Conservation (phyloP, 2,797 vertebrate species). For the Eulemur albifrons region DNA sequence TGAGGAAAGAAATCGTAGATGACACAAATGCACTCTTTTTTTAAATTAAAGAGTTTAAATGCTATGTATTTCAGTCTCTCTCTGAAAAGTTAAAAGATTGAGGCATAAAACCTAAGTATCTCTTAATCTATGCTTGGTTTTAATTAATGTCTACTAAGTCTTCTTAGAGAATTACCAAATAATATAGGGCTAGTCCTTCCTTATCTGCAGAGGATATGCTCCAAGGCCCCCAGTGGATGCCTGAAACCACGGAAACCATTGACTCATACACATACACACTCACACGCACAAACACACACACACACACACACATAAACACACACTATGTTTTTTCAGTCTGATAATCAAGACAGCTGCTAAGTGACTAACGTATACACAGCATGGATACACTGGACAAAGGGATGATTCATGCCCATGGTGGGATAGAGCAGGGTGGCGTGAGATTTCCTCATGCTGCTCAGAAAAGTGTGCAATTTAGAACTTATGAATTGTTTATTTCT, state of each 20-base stretch:
- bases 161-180: neutral
- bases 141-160: neutral
- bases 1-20: too few relatives aligned
- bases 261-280: neutral
- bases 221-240: neutral
- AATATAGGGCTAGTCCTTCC: neutral
- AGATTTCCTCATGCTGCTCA: neutral
- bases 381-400: neutral
- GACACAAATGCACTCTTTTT: too few relatives aligned
- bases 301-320: neutral
- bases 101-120: neutral
- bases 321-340: neutral
- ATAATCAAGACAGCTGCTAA: neutral
- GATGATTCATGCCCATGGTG: neutral
- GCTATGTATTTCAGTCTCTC: neutral
- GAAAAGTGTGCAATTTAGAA: neutral
- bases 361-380: neutral
- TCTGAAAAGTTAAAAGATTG: neutral
- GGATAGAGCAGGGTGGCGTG: neutral
- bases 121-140: neutral
- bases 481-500: neutral
- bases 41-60: neutral
- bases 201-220: neutral
- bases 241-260: neutral
- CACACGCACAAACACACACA: neutral